phyloP scores from a whole-genome alignment of 1,140 invertebrate genomes.

The Nasonia giraulti region DNA sequence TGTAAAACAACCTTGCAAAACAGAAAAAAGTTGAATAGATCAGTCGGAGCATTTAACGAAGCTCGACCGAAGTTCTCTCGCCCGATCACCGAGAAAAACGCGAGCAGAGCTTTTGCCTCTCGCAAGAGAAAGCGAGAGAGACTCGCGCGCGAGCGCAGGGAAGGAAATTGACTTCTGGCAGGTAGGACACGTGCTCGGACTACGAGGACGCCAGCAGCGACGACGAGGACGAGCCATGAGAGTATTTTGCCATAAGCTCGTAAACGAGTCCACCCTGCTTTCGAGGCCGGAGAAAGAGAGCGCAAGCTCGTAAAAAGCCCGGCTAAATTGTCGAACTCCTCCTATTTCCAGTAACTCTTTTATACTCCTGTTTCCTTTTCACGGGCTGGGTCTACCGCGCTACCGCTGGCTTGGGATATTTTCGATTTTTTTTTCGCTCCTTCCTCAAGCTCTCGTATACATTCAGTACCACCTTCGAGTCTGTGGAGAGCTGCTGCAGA shows the following conservation, averaged over 20 bases:
- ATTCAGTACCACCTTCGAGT: too few species aligned
- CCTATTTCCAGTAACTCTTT: conserved; percentile 1
- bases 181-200: conserved; percentile 63
- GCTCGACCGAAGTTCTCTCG: neutral
- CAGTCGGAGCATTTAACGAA: neutral
- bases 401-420: neutral
- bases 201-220: conserved; percentile 43
- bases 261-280: conserved; percentile 52
- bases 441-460: neutral
- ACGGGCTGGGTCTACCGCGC: neutral
- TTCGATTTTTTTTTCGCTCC: too few species aligned
- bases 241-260: conserved; percentile 58
- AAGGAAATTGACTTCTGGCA: conserved; percentile 68
- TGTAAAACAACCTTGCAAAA: neutral
- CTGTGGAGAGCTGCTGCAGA: neutral
- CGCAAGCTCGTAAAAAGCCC: conserved; percentile 25
- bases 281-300: neutral
- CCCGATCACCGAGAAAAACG: too few species aligned
- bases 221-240: neutral
- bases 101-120: neutral
- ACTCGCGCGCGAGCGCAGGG: neutral
- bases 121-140: neutral
- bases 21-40: neutral
- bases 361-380: neutral
- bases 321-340: neutral